A percentile compares a stretch with the other conserved stretches of the same genome.
Conservation (phyloP, 2,888 invertebrate species). For the Lithodes maja region DNA sequence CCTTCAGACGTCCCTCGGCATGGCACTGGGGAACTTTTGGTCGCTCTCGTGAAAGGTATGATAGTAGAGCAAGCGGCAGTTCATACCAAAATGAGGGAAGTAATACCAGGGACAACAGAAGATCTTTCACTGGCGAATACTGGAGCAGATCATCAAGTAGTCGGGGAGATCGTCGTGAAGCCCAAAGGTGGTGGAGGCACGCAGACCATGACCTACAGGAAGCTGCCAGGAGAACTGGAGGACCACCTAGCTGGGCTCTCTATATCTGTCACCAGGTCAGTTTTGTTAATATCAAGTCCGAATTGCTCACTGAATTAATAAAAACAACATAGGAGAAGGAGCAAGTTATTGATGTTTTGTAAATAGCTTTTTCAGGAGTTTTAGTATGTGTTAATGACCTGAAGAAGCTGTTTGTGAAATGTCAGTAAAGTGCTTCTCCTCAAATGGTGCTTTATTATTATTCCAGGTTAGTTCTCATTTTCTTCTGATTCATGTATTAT, state of each 20-base stretch:
- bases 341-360: too few species aligned
- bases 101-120: not conserved
- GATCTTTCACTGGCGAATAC: not conserved
- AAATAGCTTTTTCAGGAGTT: too few species aligned
- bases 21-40: not conserved
- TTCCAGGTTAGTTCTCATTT: too few species aligned
- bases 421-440: too few species aligned
- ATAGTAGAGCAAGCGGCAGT: not conserved
- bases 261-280: slow-evolving; percentile 1
- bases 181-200: slow-evolving; percentile 22
- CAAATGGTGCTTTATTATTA: too few species aligned
- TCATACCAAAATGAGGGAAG: not conserved
- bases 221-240: not conserved
- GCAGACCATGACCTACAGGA: slow-evolving; percentile 11
- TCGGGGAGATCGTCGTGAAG: slow-evolving; percentile 11
- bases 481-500: too few species aligned
- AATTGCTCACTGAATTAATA: too few species aligned
- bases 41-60: not conserved
- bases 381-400: too few species aligned
- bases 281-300: not conserved
- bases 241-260: not conserved
- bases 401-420: too few species aligned
- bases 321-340: too few species aligned
- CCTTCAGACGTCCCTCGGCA: not conserved
- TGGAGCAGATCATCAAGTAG: not conserved